Base-by-base conservation (phyloP, 2,797 vertebrate species). In the Sebastes kiyomatsui region DNA sequence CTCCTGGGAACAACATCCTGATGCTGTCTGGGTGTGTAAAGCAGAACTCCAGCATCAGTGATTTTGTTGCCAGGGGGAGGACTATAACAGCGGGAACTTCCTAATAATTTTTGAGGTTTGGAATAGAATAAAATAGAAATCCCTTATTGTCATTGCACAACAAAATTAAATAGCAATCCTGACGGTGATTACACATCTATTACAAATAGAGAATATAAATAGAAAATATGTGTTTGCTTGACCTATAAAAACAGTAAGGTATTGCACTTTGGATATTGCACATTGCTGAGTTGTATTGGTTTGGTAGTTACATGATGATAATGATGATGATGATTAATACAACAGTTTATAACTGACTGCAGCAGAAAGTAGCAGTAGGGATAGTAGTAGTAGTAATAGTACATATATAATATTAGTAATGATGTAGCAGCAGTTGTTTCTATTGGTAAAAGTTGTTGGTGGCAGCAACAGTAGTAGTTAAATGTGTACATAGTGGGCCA, bases 21-120 rank as follows among this genome's bases (percentile, higher is more conserved):
- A 92, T 97, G 96, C 97, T 97, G 97, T 93, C 89, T 93, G 97
- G 95, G 97, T 97, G 94, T 96, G 91, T 93, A 81, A 87, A 95
- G 86, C 86, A 93, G 95, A 96, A 96, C 97, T 97, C 96, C 97
- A 98, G 97, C 97, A 97, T 97, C 96, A 97, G 97, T 97, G 97
- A 97, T 98, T 97, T 97, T 97, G 97, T 97, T 97, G 96, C 96
- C 94, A 94, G 94, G 87, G 95, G 95, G 93, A 95, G 76, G 90
- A 95, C 91, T 61, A 77, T 80, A 91, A 76, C 96, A 83, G 76
- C 94, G 27, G 80, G 25, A 87, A 66, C 55, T 1, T 75, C 27
- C 22, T 32, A 25, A 49, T 54, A 38, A 77, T 66, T 59, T 5
- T 35, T 5, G 49, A 11, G 27, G 46, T 49, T 49, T 49, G 7